A percentile compares a stretch with the other conserved stretches of the same genome.
phyloP scores from a whole-genome alignment of 2,888 invertebrate species.

The Gastrophysa polygoni region DNA sequence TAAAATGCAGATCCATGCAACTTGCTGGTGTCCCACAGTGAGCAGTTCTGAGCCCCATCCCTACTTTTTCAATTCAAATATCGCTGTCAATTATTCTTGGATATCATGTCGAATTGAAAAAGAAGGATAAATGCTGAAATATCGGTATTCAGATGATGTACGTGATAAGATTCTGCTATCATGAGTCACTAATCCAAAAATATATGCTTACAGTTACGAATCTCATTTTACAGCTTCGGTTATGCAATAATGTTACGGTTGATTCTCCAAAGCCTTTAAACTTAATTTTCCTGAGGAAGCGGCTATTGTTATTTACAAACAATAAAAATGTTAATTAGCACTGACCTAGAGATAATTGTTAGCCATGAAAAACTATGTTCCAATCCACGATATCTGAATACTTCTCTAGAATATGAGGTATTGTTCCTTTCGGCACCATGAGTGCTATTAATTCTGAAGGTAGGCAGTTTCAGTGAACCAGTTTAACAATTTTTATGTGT shows the following conservation, averaged over 20 bases:
- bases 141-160: too few relatives aligned
- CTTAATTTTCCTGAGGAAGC: constrained; percentile 10
- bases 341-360: constrained; percentile 21
- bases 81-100: too few relatives aligned
- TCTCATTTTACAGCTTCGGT: neutral
- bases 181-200: neutral
- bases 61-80: too few relatives aligned
- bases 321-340: constrained; percentile 22
- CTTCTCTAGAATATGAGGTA: neutral
- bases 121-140: too few relatives aligned
- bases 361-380: constrained; percentile 9
- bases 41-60: too few relatives aligned
- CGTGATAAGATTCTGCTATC: neutral
- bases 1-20: too few relatives aligned
- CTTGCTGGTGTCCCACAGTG: too few relatives aligned
- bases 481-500: neutral
- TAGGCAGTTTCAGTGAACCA: neutral
- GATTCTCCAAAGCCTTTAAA: neutral
- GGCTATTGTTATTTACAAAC: constrained; percentile 11
- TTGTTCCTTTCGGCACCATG: constrained; percentile 1
- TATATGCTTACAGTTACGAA: neutral
- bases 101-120: too few relatives aligned
- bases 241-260: constrained; percentile 5
- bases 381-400: neutral
- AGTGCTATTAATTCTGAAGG: neutral